phyloP scores from a whole-genome alignment of 1,140 invertebrate genomes.

The Leptoteleia sp. region DNA sequence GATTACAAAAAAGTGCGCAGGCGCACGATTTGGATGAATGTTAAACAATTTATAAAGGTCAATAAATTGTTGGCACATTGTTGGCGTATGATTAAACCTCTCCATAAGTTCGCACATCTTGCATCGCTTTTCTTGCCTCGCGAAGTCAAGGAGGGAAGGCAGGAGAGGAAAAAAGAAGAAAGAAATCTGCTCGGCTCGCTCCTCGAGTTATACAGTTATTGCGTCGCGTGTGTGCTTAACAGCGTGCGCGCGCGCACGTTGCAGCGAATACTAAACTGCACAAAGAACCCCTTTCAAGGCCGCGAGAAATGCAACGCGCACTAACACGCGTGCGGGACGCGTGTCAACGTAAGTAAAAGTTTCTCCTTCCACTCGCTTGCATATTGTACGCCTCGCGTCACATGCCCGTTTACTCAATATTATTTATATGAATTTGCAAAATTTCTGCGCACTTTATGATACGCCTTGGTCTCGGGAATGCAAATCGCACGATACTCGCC shows the following conservation, averaged over 20 bases:
- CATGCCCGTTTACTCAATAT: conserved; percentile 64
- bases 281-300: too few relatives aligned
- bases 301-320: too few relatives aligned
- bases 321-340: too few relatives aligned
- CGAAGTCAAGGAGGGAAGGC: too few relatives aligned
- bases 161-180: too few relatives aligned
- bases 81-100: conserved; percentile 61
- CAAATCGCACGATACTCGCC: conserved; percentile 31
- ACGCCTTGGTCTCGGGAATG: conserved; percentile 18
- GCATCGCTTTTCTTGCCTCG: too few relatives aligned
- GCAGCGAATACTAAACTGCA: too few relatives aligned
- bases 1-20: conserved; percentile 11
- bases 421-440: conserved; percentile 65
- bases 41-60: conserved; percentile 55
- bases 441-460: conserved; percentile 52
- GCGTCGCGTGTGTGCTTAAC: too few relatives aligned
- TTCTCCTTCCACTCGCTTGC: conserved; percentile 38
- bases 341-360: too few relatives aligned
- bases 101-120: conserved; percentile 42
- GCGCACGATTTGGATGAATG: conserved; percentile 30
- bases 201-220: too few relatives aligned
- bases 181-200: too few relatives aligned
- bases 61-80: conserved; percentile 58
- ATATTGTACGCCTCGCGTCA: conserved; percentile 58
- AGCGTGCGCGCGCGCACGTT: too few relatives aligned